Base-by-base conservation (phyloP, 2,113 vertebrate genomes). In the Caloenas nicobarica region DNA sequence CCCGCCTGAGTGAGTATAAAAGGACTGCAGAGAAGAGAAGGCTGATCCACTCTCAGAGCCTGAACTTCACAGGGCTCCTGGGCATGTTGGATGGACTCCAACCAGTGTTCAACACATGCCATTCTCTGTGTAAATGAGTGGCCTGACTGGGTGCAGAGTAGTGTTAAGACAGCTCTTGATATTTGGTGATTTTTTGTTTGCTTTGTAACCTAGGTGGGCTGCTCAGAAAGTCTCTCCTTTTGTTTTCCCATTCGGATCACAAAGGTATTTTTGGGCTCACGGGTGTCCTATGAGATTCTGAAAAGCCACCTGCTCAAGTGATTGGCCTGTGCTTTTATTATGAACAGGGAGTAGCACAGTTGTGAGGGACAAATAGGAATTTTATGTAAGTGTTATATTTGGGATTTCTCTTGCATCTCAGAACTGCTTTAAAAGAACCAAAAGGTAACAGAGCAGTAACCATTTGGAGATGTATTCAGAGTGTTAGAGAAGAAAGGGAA, bases 71-170 rank as follows among this genome's bases (percentile, higher is more conserved):
- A 65, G 71, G 44, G 48, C 76, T 92, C 14, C 80, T 86, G 80
- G 50, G 25, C 50, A 10, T 0, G 1, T 9, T 65, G 38, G 17
- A 2, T 89, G 64, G 22, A 31, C 81, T 73, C 54, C 72, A 81
- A 44, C 10, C 34, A 11, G 21, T 8, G 18, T 44, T 85, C 48
- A 71, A 1, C 6, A 6, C 0, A 0, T 53, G 70, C 64, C 69
- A 23, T 22, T 74, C 33, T 51, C 60, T 13, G 5, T 57, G 40
- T 53, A 28, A 74, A 3, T 1, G 18, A 70, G 44, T 42, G 69
- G 34, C 70, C 73, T 92, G 38, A 14, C 38, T 23, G 24, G 36
- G 34, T 4, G 2, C 11, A 46, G 36, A 36, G 48, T 54, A 72
- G n/a, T 11, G 38, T 58, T 77, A 33, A 78, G 34, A 24, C 18